A percentile compares a stretch with the other conserved stretches of the same genome.
phyloP scores from a whole-genome alignment of 2,888 invertebrate species.

The Clepsis dumicolana region DNA sequence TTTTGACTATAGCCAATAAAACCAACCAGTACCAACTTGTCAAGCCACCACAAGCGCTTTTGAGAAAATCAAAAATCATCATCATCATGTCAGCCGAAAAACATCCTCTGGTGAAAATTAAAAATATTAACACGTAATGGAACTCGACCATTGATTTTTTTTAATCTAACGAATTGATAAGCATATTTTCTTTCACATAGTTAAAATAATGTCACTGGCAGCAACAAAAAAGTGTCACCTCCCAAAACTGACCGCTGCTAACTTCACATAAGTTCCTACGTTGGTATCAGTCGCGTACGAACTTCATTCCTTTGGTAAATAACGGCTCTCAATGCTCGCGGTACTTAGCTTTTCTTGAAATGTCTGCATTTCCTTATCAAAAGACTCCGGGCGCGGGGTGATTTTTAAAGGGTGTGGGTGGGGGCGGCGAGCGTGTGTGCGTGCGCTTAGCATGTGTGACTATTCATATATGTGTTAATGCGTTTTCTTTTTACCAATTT shows the following conservation, averaged over 20 bases:
- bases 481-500: constrained; percentile 87
- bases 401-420: constrained; percentile 70
- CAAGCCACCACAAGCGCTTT: too few species aligned
- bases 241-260: background rate
- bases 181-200: too few species aligned
- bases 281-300: constrained; percentile 41
- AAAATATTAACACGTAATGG: too few species aligned
- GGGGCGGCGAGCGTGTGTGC: constrained; percentile 56
- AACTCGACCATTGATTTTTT: too few species aligned
- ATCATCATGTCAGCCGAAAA: background rate
- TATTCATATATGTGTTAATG: constrained; percentile 86
- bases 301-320: constrained; percentile 71
- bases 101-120: too few species aligned
- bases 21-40: too few species aligned
- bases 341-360: constrained; percentile 84
- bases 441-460: constrained; percentile 72
- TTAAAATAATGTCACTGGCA: background rate
- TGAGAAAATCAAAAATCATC: too few species aligned
- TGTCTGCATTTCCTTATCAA: constrained; percentile 87
- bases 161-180: too few species aligned
- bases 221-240: background rate
- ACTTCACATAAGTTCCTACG: background rate
- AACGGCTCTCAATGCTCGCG: constrained; percentile 73
- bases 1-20: too few species aligned
- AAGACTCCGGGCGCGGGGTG: constrained; percentile 73